A percentile compares a stretch with the other conserved stretches of the same genome.
phyloP scores from a whole-genome alignment of 1,140 invertebrate species.

The Phthorimaea operculella region DNA sequence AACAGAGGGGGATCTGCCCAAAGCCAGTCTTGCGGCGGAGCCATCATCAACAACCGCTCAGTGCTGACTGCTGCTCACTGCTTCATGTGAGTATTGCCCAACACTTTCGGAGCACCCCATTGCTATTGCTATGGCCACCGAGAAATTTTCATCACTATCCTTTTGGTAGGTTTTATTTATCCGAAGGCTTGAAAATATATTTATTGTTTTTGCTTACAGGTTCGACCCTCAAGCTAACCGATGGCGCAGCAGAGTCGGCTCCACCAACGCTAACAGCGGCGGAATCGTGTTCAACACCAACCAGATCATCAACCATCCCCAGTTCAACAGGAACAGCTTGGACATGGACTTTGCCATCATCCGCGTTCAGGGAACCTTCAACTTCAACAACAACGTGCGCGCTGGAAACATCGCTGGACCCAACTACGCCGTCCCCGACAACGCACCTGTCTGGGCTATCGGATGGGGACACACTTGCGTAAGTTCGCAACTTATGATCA shows the following conservation, averaged over 20 bases:
- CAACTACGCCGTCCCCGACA: slow-evolving; percentile 31
- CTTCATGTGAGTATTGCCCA: slow-evolving; percentile 30
- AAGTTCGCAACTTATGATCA: too few species aligned
- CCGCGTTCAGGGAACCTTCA: slow-evolving; percentile 62
- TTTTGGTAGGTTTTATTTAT: too few species aligned
- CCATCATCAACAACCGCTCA: slow-evolving; percentile 32
- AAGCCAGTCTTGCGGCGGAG: slow-evolving; percentile 26
- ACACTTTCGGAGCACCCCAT: background rate
- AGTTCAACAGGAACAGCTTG: slow-evolving; percentile 67
- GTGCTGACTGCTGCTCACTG: slow-evolving; percentile 41
- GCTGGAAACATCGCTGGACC: slow-evolving; percentile 27
- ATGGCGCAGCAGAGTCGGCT: slow-evolving; percentile 36
- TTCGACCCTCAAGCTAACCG: slow-evolving; percentile 19
- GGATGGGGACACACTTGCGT: background rate
- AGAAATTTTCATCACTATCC: too few species aligned
- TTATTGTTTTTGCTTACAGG: slow-evolving; percentile 21
- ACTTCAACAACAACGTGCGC: slow-evolving; percentile 22
- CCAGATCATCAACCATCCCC: slow-evolving; percentile 59
- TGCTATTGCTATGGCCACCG: too few species aligned
- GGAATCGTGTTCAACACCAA: slow-evolving; percentile 21
- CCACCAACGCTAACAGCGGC: slow-evolving; percentile 29
- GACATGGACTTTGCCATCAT: slow-evolving; percentile 76
- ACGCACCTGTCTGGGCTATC: slow-evolving; percentile 26
- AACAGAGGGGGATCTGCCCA: slow-evolving; percentile 14
- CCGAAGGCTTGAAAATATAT: too few species aligned